phyloP scores from a whole-genome alignment of 2,113 vertebrate species.

The Vulpes ferrilata region DNA sequence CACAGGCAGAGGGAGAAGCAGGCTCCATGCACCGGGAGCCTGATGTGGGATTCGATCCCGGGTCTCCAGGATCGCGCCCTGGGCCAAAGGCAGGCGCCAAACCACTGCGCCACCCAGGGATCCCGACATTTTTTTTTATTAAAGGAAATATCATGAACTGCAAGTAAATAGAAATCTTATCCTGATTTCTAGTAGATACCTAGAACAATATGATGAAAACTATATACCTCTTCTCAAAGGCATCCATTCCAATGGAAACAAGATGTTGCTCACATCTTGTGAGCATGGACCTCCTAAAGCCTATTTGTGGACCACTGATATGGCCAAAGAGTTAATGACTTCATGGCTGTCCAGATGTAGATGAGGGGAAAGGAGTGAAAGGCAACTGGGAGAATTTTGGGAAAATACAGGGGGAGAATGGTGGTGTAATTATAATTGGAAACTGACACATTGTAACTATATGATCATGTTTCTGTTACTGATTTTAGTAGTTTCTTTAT shows the following conservation, averaged over 20 bases:
- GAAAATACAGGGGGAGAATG: not conserved
- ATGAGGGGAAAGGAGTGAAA: not conserved
- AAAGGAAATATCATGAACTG: not conserved
- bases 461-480: not conserved
- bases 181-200: not conserved
- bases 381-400: not conserved
- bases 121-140: not conserved
- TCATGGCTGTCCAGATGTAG: not conserved
- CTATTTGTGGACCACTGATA: not conserved
- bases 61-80: no score
- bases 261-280: not conserved
- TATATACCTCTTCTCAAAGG: not conserved
- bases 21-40: no score
- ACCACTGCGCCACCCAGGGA: no score
- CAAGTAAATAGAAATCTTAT: not conserved
- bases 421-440: not conserved
- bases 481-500: not conserved
- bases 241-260: not conserved
- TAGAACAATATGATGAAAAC: not conserved
- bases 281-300: not conserved
- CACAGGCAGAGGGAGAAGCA: no score
- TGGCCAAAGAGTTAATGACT: not conserved
- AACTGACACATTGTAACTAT: not conserved
- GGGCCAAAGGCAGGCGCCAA: no score
- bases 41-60: no score